phyloP scores from a whole-genome alignment of 2,797 vertebrate species.

The Lacerta bilineata region DNA sequence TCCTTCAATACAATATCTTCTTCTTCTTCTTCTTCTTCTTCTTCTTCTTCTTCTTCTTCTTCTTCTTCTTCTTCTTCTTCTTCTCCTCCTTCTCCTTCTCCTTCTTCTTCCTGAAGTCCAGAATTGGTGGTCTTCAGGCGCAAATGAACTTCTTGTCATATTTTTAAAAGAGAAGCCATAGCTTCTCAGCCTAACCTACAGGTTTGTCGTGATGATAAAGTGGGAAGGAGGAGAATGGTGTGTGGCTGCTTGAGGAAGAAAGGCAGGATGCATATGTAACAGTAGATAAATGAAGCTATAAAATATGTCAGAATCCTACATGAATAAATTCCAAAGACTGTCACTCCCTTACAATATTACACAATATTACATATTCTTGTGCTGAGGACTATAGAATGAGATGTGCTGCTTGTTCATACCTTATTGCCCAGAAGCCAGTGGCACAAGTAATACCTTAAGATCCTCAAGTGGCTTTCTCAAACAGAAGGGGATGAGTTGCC shows the following conservation, averaged over 20 bases:
- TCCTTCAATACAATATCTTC: not conserved
- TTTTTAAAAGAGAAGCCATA: not conserved
- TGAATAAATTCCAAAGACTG: too few relatives aligned
- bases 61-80: too few relatives aligned
- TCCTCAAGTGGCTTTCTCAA: not conserved
- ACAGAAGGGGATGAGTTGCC: not conserved
- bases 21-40: not conserved
- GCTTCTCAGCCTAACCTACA: too few relatives aligned
- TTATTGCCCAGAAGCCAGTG: not conserved
- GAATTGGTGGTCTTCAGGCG: not conserved
- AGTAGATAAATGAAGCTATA: not conserved
- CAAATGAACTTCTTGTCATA: not conserved
- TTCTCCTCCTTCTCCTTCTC: too few relatives aligned
- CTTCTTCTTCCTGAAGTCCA: not conserved
- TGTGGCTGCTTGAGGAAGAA: too few relatives aligned
- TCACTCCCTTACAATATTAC: not conserved
- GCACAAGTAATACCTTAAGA: too few relatives aligned
- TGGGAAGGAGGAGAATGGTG: too few relatives aligned
- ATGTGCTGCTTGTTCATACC: not conserved
- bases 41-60: too few relatives aligned
- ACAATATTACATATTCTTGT: not conserved
- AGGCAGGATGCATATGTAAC: too few relatives aligned
- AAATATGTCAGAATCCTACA: too few relatives aligned
- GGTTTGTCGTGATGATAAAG: too few relatives aligned
- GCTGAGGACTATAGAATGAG: not conserved